Percentiles rank a stretch among this genome's conserved stretches.
These are phyloP conservation scores for Cephalotes varians DNA, from an alignment of 2,888 invertebrate species.

Conservation along the genomic window DNA sequence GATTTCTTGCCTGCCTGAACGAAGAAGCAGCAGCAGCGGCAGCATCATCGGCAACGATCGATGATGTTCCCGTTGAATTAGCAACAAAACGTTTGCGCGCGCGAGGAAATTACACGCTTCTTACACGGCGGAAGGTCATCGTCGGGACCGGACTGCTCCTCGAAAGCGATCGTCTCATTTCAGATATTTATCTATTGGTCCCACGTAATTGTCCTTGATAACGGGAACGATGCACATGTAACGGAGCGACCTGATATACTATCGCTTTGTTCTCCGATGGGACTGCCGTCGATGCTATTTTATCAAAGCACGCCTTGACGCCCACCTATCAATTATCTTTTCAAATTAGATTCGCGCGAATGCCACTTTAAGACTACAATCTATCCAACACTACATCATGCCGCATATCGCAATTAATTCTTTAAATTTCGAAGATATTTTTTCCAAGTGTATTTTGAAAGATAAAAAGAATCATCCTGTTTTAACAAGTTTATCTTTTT, in stretches of 20 bases:
- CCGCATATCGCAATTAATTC: not conserved
- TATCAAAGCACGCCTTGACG: conserved; percentile 3
- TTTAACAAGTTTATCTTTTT: not conserved
- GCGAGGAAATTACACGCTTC: conserved; percentile 71
- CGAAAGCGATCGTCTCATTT: conserved; percentile 74
- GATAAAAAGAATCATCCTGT: not conserved
- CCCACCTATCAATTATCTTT: conserved; percentile 33
- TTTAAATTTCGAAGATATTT: not conserved
- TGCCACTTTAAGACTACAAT: not conserved
- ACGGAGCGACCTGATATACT: conserved; percentile 73
- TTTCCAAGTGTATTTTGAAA: not conserved
- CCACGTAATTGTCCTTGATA: conserved; percentile 76
- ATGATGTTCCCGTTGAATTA: conserved; percentile 72
- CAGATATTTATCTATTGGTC: conserved; percentile 62
- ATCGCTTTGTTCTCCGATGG: conserved; percentile 70
- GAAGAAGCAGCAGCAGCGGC: conserved; percentile 22
- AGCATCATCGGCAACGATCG: conserved; percentile 50
- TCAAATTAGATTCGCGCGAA: conserved; percentile 24
- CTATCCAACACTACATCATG: not conserved
- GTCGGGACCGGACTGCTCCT: conserved; percentile 54
- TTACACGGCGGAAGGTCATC: conserved; percentile 69
- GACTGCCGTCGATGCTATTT: conserved; percentile 5
- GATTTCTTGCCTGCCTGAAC: conserved; percentile 49
- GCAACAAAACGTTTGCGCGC: conserved; percentile 68
- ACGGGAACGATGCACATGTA: conserved; percentile 74